Evolutionary conservation across 2,113 vertebrate species (phyloP).

Genomic region (Nettapus auritus): DNA sequence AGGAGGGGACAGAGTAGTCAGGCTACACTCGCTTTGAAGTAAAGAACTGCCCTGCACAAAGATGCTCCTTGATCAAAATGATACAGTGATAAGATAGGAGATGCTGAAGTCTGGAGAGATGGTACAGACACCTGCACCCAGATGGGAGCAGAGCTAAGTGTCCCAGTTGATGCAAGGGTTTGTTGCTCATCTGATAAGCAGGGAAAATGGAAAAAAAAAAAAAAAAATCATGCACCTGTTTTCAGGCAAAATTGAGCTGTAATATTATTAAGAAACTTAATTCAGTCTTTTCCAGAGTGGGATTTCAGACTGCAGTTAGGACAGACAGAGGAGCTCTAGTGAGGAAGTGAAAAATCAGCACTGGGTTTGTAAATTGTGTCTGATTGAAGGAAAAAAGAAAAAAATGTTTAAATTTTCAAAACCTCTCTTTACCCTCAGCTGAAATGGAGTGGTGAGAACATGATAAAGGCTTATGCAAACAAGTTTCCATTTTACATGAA

Average conservation of each 20-base stretch:
- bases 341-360: neutral
- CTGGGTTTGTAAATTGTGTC: neutral
- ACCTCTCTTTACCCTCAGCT: neutral
- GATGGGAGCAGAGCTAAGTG: neutral
- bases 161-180: conserved; percentile 6
- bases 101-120: neutral
- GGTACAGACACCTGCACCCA: conserved; percentile 25
- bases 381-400: neutral
- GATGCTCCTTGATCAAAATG: conserved; percentile 69
- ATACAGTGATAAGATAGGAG: conserved; percentile 41
- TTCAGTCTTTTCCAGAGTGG: neutral
- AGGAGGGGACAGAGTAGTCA: neutral
- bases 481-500: neutral
- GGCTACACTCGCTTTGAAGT: conserved; percentile 30
- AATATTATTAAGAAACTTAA: neutral
- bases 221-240: neutral
- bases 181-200: conserved; percentile 12
- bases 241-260: neutral
- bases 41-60: conserved; percentile 10
- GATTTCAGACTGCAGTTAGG: neutral
- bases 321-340: neutral
- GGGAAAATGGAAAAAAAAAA: conserved; percentile 35
- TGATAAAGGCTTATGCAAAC: neutral
- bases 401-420: neutral
- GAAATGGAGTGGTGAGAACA: neutral